phyloP scores from a whole-genome alignment of 2,797 vertebrate species.

The Hypotaenidia okinawae region DNA sequence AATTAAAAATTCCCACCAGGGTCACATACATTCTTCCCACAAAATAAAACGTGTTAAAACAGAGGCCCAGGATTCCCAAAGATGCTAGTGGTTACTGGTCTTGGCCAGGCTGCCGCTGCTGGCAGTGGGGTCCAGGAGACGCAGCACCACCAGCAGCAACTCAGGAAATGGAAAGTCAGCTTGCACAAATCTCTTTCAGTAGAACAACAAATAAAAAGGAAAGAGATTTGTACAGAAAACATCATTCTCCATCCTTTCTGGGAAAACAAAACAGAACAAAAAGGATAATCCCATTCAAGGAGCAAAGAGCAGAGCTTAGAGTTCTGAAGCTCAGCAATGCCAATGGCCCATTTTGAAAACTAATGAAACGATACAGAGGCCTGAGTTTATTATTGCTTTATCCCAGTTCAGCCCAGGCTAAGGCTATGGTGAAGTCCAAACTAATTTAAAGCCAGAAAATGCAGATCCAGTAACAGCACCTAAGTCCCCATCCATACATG shows the following conservation, averaged over 20 bases:
- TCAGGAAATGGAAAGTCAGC: slow-evolving; percentile 34
- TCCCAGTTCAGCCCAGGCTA: slow-evolving; percentile 65
- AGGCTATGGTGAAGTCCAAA: slow-evolving; percentile 54
- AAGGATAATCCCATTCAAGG: slow-evolving; percentile 27
- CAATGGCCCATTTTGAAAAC: slow-evolving; percentile 9
- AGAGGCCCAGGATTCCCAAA: slow-evolving; percentile 16
- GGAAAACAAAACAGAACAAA: slow-evolving; percentile 15
- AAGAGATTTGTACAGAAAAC: slow-evolving; percentile 38
- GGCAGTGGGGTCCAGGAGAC: neutral
- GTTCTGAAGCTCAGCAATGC: neutral
- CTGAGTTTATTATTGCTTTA: slow-evolving; percentile 72
- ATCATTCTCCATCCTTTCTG: slow-evolving; percentile 7
- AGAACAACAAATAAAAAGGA: neutral
- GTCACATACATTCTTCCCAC: slow-evolving; percentile 62
- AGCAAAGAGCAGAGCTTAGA: slow-evolving; percentile 4
- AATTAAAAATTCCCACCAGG: slow-evolving; percentile 64
- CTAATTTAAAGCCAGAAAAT: slow-evolving; percentile 56
- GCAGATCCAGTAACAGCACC: slow-evolving; percentile 62
- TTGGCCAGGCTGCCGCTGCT: neutral
- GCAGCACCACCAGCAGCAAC: neutral
- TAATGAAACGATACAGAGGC: slow-evolving; percentile 27
- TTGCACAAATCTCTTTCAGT: slow-evolving; percentile 26
- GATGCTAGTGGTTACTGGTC: slow-evolving; percentile 19
- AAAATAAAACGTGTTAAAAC: slow-evolving; percentile 41
- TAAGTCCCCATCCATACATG: slow-evolving; percentile 43